A percentile compares a stretch with the other conserved stretches of the same genome.
Conservation (phyloP, 2,888 invertebrate genomes). For the Melanargia galathea region DNA sequence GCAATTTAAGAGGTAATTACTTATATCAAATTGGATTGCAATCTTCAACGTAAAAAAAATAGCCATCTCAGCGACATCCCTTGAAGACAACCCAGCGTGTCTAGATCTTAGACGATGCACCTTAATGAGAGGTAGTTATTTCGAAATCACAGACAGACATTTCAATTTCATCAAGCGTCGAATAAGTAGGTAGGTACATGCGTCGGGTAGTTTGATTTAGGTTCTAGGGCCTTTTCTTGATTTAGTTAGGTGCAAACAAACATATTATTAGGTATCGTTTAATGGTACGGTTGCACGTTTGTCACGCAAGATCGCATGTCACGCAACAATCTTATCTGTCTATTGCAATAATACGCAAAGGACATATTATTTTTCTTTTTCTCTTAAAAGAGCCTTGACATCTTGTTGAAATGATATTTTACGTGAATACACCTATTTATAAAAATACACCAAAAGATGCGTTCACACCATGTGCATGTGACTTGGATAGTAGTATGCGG, state of each 20-base stretch:
- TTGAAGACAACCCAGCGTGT: too few species aligned
- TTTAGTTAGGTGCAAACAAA: not conserved
- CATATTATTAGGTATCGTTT: not conserved
- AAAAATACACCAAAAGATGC: not conserved
- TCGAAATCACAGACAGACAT: too few species aligned
- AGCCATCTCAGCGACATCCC: too few species aligned
- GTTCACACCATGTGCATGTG: too few species aligned
- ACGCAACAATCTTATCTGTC: not conserved
- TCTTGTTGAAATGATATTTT: not conserved
- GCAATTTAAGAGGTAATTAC: too few species aligned
- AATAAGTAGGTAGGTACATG: too few species aligned
- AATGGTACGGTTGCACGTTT: not conserved
- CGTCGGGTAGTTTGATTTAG: not conserved
- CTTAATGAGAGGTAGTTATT: too few species aligned
- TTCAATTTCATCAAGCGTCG: not conserved
- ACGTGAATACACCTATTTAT: not conserved
- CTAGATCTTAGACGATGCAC: too few species aligned
- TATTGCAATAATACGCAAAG: not conserved
- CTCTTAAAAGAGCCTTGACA: not conserved
- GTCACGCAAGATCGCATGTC: constrained; percentile 18
- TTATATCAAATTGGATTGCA: too few species aligned
- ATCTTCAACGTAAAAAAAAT: too few species aligned
- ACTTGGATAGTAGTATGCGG: too few species aligned
- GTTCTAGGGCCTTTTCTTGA: not conserved
- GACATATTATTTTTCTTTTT: not conserved